phyloP scores from a whole-genome alignment of 2,888 invertebrate species.

The Exephanes ischioxanthus region DNA sequence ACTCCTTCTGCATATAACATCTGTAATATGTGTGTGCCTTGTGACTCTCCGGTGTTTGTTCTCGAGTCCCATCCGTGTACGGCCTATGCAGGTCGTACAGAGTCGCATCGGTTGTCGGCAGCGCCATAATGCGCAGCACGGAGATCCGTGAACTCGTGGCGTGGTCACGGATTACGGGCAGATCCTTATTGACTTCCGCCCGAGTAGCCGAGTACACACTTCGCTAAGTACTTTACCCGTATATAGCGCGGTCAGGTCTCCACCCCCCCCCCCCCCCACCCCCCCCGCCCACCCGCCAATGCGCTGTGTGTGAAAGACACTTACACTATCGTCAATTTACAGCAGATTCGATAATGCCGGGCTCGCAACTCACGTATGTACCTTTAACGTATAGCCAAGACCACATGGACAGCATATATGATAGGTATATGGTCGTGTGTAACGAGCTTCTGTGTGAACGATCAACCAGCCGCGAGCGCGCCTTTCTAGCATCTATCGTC shows the following conservation, averaged over 20 bases:
- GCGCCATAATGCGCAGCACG: background rate
- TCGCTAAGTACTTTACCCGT: slow-evolving; percentile 63
- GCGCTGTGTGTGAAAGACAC: slow-evolving; percentile 31
- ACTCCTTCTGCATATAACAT: slow-evolving; percentile 52
- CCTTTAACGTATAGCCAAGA: slow-evolving; percentile 14
- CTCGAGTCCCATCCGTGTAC: slow-evolving; percentile 25
- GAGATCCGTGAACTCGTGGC: slow-evolving; percentile 62
- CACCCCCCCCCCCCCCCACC: background rate
- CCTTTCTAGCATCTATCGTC: slow-evolving; percentile 2
- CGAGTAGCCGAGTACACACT: slow-evolving; percentile 65
- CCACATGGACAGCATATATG: background rate
- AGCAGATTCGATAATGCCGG: background rate
- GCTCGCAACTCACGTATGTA: slow-evolving; percentile 22
- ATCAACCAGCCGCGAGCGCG: slow-evolving; percentile 3
- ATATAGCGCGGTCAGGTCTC: slow-evolving; percentile 35
- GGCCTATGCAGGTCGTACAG: background rate
- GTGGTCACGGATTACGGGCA: slow-evolving; percentile 67
- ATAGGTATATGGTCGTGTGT: background rate
- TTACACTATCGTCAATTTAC: slow-evolving; percentile 50
- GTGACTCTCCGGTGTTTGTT: slow-evolving; percentile 40
- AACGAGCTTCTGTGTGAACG: slow-evolving; percentile 19
- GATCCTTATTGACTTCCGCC: slow-evolving; percentile 70
- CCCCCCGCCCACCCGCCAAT: background rate
- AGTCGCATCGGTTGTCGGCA: background rate
- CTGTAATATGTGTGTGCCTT: slow-evolving; percentile 39